Conservation (phyloP, 2,113 vertebrate genomes). For the Pachycephala philippinensis region DNA sequence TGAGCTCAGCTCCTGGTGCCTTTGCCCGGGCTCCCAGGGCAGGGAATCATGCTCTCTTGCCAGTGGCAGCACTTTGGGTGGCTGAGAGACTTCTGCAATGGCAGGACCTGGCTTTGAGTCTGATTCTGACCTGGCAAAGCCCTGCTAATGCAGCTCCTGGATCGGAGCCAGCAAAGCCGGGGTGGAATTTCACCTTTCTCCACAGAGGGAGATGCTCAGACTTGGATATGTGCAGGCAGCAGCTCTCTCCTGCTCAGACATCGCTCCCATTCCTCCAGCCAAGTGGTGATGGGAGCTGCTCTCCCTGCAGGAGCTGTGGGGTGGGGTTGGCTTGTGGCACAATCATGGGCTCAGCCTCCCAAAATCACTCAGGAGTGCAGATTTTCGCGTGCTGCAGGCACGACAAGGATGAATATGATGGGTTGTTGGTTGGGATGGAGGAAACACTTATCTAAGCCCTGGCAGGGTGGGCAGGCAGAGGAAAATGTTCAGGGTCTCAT, state of each 20-base stretch:
- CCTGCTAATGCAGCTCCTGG: conserved; percentile 10
- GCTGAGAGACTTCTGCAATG: not conserved
- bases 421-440: not conserved
- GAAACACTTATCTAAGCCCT: fast-evolving
- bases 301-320: not conserved
- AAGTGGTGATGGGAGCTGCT: not conserved
- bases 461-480: not conserved
- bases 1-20: not conserved
- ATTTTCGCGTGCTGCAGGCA: fast-evolving
- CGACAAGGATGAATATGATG: fast-evolving
- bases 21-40: fast-evolving
- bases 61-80: not conserved
- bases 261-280: not conserved
- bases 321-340: not conserved
- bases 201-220: not conserved
- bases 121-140: not conserved
- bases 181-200: conserved; percentile 13
- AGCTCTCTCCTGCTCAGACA: not conserved
- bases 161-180: fast-evolving
- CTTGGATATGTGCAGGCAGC: not conserved
- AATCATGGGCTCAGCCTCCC: not conserved
- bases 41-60: not conserved
- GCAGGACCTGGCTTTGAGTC: not conserved
- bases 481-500: not conserved
- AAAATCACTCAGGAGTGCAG: not conserved